phyloP scores from a whole-genome alignment of 92 coral and sea anemone genomes.

The Zoanthus gigantus region DNA sequence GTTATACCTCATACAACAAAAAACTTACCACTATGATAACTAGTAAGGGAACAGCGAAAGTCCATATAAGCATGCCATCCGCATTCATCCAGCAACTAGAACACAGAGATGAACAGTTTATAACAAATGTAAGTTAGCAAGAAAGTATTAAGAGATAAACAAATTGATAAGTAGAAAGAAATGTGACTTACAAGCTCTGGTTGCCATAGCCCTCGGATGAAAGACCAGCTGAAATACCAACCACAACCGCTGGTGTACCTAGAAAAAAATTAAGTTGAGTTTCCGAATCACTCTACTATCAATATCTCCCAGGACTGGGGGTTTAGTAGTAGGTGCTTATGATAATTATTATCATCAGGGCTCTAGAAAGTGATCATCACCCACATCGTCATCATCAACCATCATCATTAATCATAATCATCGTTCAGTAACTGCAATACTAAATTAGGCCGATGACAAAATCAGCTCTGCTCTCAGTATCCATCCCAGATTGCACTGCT shows the following conservation, averaged over 20 bases:
- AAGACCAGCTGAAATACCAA: slow-evolving; percentile 94
- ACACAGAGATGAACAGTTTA: background rate
- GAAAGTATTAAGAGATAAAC: no score
- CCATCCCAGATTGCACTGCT: no score
- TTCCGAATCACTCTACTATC: background rate
- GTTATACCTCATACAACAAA: no score
- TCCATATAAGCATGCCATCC: slow-evolving; percentile 93
- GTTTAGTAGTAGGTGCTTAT: background rate
- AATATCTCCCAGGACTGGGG: background rate
- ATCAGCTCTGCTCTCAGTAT: no score
- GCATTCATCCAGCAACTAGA: slow-evolving; percentile 98
- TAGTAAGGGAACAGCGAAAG: slow-evolving; percentile 85
- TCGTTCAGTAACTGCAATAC: no score
- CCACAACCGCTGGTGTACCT: slow-evolving; percentile 96
- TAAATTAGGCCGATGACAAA: no score
- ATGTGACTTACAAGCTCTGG: slow-evolving; percentile 81
- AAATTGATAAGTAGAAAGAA: background rate
- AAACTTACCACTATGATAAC: slow-evolving; percentile 81
- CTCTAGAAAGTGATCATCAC: no score
- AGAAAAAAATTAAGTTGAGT: background rate
- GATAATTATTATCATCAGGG: no score
- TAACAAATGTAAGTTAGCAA: background rate
- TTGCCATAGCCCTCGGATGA: slow-evolving; percentile 96
- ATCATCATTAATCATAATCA: no score
- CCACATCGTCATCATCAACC: no score